Percentiles rank a stretch among this genome's conserved stretches.
Conservation (phyloP, 2,797 vertebrate genomes). For the Crocodylus rhombifer region DNA sequence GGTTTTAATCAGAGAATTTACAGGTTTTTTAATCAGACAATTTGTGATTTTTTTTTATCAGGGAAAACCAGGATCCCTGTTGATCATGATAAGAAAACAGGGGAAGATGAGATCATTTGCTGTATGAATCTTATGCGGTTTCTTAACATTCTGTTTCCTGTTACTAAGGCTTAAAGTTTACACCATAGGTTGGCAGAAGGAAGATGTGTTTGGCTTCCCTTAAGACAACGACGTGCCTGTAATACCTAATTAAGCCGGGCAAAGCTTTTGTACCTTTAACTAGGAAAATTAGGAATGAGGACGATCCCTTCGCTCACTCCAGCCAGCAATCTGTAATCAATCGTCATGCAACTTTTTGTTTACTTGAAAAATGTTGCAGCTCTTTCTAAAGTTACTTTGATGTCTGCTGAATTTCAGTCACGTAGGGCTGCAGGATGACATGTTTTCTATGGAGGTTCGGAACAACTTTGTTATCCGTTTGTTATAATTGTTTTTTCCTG, state of each 20-base stretch:
- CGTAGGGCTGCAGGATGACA: fast-evolving
- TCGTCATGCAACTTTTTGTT: not conserved
- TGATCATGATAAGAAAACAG: not conserved
- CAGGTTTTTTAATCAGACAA: no score
- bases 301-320: not conserved
- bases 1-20: no score
- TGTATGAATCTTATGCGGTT: not conserved
- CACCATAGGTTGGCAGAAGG: not conserved
- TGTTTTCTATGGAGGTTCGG: fast-evolving
- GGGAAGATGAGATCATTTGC: not conserved
- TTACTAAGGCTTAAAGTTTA: not conserved
- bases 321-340: not conserved
- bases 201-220: not conserved
- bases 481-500: not conserved
- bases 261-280: not conserved
- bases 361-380: not conserved
- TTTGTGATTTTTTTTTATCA: not conserved
- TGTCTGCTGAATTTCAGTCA: not conserved
- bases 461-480: not conserved
- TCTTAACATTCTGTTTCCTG: not conserved
- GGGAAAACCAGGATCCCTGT: not conserved
- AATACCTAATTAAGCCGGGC: not conserved
- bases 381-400: not conserved
- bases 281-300: not conserved
- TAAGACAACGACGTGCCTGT: fast-evolving